Conservation (phyloP, 1,140 invertebrate genomes). For the Drosophila lowei region DNA sequence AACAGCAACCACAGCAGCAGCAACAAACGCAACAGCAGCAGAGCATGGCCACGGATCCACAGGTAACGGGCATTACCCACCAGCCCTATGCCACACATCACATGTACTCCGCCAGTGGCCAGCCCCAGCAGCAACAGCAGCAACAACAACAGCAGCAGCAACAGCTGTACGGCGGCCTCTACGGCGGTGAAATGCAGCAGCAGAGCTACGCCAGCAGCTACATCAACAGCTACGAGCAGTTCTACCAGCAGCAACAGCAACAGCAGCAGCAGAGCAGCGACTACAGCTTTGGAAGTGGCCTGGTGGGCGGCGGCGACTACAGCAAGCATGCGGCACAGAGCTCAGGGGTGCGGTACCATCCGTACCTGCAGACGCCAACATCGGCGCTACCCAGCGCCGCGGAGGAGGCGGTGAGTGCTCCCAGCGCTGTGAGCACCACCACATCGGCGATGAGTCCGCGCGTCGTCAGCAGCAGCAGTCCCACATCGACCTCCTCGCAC, state of each 20-base stretch:
- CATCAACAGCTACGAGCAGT: constrained; percentile 81
- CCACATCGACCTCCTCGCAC: constrained; percentile 74
- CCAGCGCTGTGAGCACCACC: constrained; percentile 58
- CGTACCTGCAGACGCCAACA: constrained; percentile 72
- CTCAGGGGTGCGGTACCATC: constrained; percentile 73
- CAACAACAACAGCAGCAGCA: constrained; percentile 57
- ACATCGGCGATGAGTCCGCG: constrained; percentile 73
- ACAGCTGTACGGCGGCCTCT: constrained; percentile 84
- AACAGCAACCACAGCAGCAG: constrained; percentile 59
- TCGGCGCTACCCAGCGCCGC: constrained; percentile 43
- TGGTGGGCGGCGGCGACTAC: constrained; percentile 15
- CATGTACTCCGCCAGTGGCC: constrained; percentile 53
- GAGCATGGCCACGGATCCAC: constrained; percentile 22
- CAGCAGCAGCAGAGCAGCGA: constrained; percentile 59
- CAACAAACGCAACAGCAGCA: constrained; percentile 48
- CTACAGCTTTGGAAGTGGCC: constrained; percentile 31
- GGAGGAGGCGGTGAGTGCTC: constrained; percentile 21
- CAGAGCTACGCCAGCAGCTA: constrained; percentile 67
- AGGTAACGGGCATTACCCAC: constrained; percentile 75
- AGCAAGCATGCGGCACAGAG: constrained; percentile 34
- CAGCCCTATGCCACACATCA: constrained; percentile 76
- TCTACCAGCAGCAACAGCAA: constrained; percentile 78
- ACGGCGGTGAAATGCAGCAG: constrained; percentile 87
- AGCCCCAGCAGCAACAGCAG: constrained; percentile 63
- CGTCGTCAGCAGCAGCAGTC: constrained; percentile 80